Base-by-base conservation (phyloP, 2,888 invertebrate species). In the Cordilura impudica region DNA sequence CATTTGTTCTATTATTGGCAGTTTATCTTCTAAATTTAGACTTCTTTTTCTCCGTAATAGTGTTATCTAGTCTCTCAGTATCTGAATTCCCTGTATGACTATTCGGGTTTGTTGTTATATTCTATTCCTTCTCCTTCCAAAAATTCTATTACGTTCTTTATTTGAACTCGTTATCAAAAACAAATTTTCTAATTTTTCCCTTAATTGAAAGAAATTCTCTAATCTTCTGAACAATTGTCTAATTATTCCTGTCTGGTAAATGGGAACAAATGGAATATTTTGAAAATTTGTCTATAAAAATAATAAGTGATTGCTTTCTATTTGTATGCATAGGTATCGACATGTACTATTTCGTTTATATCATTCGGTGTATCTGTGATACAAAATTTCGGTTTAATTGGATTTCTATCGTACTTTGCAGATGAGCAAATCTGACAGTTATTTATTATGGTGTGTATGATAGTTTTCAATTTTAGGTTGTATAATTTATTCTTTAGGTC, bases 1-100 rank as follows among this genome's bases (percentile, higher is more conserved):
- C 21, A 82, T 81, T 63, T 81, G 81, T 47, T 58, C 18, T 61
- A 72, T 70, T 10, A 77, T 70, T 31, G 66, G 56, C 8, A 31
- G 45, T 23, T 61, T 63, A 14, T 78, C 54, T 35, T 76, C 76
- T 10, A 65, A 19, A 7, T 78, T 78, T 47, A 63, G 65, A 12
- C 72, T 53, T 8, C 78, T 39, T 72, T 35, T 72, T 78, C 63
- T 78, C 78, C 21, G 78, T 76, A 4, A 78, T 26, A 12, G 66
- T 78, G 19, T 70, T 71, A 5, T 81, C 58, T 14, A 78, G 19
- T 12, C 73, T 12, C 39, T 78, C 78, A 2, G 63, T 19, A 29
- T 72, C 73, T 2, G 49, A 26, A 29, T 78, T n/a, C n/a, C n/a
- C n/a, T 73, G 69, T 74, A 21, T 74, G 74, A 14, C 58, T 78